Evolutionary conservation across 2,888 invertebrate genomes (phyloP).

Genomic region (Synanthedon vespiformis): DNA sequence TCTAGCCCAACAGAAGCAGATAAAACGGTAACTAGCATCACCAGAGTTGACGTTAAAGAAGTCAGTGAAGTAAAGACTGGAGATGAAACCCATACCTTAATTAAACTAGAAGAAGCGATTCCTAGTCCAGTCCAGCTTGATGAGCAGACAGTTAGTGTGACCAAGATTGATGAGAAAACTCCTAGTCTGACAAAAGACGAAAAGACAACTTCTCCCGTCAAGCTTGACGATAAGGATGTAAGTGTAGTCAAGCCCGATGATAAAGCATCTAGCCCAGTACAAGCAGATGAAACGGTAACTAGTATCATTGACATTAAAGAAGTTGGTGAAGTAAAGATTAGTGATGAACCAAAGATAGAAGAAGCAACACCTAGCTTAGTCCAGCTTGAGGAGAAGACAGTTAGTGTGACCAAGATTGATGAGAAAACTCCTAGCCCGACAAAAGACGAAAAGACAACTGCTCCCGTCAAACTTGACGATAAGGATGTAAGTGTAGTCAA

Average conservation of each 20-base stretch:
- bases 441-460: no score
- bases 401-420: conserved; percentile 4
- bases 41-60: background rate
- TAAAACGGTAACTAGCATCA: background rate
- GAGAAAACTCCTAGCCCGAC: background rate
- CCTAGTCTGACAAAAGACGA: background rate
- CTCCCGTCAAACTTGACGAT: no score
- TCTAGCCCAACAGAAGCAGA: background rate
- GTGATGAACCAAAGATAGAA: background rate
- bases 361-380: background rate
- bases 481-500: no score
- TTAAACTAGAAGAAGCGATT: background rate
- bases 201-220: no score
- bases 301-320: no score
- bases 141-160: no score
- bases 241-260: no score
- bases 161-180: conserved; percentile 2
- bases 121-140: conserved; percentile 1
- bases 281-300: no score
- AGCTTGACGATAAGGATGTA: no score
- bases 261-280: no score
- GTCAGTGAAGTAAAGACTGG: background rate
- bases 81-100: background rate
- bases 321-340: no score
- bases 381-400: conserved; percentile 2